Base-by-base conservation (phyloP, 1,140 invertebrate genomes). In the Sitophilus oryzae region DNA sequence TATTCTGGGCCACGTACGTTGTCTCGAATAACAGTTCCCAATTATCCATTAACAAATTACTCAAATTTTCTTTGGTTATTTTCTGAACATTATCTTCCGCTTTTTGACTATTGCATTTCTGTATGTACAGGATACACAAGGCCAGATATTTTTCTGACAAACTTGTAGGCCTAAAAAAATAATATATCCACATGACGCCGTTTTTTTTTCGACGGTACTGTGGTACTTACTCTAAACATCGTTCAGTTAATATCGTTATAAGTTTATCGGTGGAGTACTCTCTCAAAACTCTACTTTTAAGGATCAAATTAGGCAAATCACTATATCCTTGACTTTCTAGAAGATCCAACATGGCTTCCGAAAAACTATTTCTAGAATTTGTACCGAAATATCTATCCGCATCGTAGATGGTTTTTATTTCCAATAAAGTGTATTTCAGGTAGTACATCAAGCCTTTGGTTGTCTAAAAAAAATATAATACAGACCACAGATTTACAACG, bases 241-340 rank as follows among this genome's bases (percentile, higher is more conserved):
- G 53, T 5, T 66, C 61, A 0, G 48, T 62, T 16, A 79, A 58
- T 23, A 80, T 66, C 44, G 74, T 70, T 4, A 81, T 78, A 20
- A 79, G 60, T 54, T 78, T 78, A 43, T 81, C 78, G 0, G 79
- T 80, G 0, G 75, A 75, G 51, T 80, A 80, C 52, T 82, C 79
- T 10, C 79, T 63, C 2, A 82, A 45, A 19, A 80, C 70, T 2
- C 69, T 64, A 41, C 78, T 81, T 41, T 74, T 73, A 2, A 82
- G 66, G 14, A 82, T 74, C 30, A 82, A 62, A 59, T 72, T 72
- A 8, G 79, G 67, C n/a, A 80, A 48, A 54, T 77, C 73, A 25
- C 71, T 64, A 34, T 67, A 73, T 19, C 72, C 71, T 16, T 76
- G 69, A 41, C 64, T 62, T 15, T 74, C 70, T 43, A 73, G 66